Evolutionary conservation across 1,140 invertebrate genomes (phyloP).

Genomic region (Doryteuthis pealeii): DNA sequence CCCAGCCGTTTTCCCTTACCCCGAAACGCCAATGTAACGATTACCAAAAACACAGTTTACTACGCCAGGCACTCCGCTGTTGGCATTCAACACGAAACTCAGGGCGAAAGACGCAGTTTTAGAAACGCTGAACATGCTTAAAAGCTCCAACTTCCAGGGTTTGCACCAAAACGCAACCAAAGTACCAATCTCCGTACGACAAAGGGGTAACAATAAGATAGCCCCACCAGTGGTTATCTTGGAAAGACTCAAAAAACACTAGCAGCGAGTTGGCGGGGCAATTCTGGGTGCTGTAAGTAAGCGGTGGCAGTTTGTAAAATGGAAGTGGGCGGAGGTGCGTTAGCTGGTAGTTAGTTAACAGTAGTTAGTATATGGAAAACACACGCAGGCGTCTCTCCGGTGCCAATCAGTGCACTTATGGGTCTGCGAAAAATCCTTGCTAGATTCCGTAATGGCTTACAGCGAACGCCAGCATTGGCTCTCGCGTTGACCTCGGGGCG

Average conservation of each 20-base stretch:
- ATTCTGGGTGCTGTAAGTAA: neutral
- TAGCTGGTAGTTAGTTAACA: too few species aligned
- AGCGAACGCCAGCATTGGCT: neutral
- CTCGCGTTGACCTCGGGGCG: neutral
- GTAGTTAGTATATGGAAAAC: neutral
- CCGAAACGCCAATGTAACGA: slow-evolving; percentile 31
- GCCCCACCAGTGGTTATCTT: neutral
- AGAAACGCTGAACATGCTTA: slow-evolving; percentile 19
- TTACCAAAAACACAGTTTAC: slow-evolving; percentile 38
- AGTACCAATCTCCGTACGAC: neutral
- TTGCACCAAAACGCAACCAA: neutral
- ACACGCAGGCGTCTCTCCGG: neutral
- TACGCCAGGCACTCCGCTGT: slow-evolving; percentile 35
- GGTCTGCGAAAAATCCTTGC: neutral
- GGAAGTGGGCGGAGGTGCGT: too few species aligned
- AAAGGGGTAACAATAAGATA: slow-evolving; percentile 7
- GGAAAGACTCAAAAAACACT: neutral
- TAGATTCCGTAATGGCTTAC: neutral
- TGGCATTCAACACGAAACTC: slow-evolving; percentile 27
- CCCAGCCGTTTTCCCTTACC: slow-evolving; percentile 44
- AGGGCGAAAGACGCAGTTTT: slow-evolving; percentile 14
- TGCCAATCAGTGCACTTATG: neutral
- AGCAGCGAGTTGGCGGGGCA: neutral
- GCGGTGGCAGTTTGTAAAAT: neutral
- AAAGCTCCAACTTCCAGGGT: slow-evolving; percentile 6